Evolutionary conservation across 2,113 vertebrate species (phyloP), one percentile per base, ranked within the genome.

Genomic region (Mustela lutreola): DNA sequence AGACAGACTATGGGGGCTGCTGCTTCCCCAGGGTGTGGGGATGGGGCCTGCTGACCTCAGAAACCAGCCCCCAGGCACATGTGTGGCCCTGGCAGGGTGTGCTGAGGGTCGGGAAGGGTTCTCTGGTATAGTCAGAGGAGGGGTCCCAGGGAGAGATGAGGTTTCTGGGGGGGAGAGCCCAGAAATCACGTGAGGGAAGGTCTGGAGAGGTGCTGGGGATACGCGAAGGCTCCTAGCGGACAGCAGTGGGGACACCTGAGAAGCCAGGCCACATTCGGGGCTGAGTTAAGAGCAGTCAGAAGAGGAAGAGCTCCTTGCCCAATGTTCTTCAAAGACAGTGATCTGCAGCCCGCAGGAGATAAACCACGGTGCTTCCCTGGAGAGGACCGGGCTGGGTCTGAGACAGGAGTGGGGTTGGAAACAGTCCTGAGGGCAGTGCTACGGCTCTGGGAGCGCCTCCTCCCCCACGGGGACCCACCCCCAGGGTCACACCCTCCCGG

Each of bases 391-490:
- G 12, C 4, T 6, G 22, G 50, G 16, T 6, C 56, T 73, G 2
- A 58, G 3, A 50, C 78, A 58, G 90, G 80, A 53, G 58, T 71
- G 11, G 18, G 53, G 42, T 39, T 82, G 39, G 31, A 95, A 80
- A 11, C 1, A 53, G 42, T 39, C 4, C 0, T 73, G 39, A 19
- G 50, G 48, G 15, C 31, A 18, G 3, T 0, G 1, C 1, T 45
- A 3, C 11, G 53, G 12, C 24, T 28, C 82, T 22, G n/a, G 65
- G 45, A 28, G 11, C 16, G 24, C 2, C 7, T 39, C 31, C 7
- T 42, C n/a, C 24, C 28, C 39, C 24, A 10, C 36, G 26, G 65
- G 45, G 67, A n/a, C 33, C 50, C 26, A n/a, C 2, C 63, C 39
- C 63, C 81, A 53, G 28, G 24, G 56, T 36, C 36, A 21, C 19